Percentiles rank a stretch among this genome's conserved stretches.
Conservation (phyloP, 1,140 invertebrate genomes). For the Atopsyche davidsoni region DNA sequence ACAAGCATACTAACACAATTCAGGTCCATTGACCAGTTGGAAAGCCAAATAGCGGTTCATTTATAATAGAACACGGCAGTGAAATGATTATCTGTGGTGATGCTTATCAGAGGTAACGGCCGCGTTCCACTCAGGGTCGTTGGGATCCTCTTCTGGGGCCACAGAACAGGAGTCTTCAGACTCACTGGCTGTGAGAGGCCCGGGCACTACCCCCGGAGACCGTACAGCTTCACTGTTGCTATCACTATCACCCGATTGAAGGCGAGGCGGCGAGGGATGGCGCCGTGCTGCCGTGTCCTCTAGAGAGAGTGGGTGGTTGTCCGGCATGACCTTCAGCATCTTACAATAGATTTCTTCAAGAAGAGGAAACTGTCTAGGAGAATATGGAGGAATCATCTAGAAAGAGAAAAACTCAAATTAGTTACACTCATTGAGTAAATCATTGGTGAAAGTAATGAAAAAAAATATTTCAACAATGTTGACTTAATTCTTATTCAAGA, state of each 20-base stretch:
- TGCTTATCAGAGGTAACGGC: constrained; percentile 35
- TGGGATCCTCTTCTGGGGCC: constrained; percentile 63
- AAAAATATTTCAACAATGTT: constrained; percentile 9
- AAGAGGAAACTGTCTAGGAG: constrained; percentile 68
- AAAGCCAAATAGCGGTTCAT: too few relatives aligned
- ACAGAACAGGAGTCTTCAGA: constrained; percentile 23
- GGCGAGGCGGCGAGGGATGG: constrained; percentile 7
- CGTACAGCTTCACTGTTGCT: background rate
- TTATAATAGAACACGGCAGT: too few relatives aligned
- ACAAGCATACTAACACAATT: too few relatives aligned
- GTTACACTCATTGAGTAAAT: background rate
- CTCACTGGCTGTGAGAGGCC: constrained; percentile 1
- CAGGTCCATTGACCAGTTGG: too few relatives aligned
- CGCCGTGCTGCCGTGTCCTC: constrained; percentile 36
- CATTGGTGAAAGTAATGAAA: too few relatives aligned
- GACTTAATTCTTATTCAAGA: too few relatives aligned
- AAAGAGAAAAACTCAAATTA: background rate
- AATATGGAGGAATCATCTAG: constrained; percentile 59
- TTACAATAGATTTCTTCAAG: constrained; percentile 60
- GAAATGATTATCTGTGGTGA: too few relatives aligned
- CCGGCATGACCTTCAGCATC: constrained; percentile 65
- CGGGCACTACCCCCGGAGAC: constrained; percentile 6
- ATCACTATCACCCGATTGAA: too few relatives aligned
- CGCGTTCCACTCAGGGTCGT: constrained; percentile 72
- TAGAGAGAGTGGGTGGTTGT: constrained; percentile 47